phyloP scores from a whole-genome alignment of 2,797 vertebrate genomes.

The Sebastes aleutianus region DNA sequence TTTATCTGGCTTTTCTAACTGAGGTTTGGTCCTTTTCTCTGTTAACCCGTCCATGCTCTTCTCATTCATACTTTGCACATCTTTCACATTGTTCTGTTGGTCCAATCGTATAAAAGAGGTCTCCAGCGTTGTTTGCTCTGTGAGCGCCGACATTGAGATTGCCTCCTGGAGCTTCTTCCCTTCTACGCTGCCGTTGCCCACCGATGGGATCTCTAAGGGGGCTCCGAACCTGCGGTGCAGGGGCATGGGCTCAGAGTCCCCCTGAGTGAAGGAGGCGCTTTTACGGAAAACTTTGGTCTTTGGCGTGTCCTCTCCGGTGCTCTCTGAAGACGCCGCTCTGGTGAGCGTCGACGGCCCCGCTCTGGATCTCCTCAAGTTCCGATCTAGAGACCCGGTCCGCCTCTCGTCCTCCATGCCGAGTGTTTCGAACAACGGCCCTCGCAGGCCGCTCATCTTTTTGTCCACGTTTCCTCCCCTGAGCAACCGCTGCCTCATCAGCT shows the following conservation, averaged over 20 bases:
- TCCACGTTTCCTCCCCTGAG: slow-evolving; percentile 85
- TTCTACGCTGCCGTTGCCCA: slow-evolving; percentile 60
- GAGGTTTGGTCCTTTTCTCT: slow-evolving; percentile 62
- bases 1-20: slow-evolving; percentile 11
- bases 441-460: slow-evolving; percentile 92
- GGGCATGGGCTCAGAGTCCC: slow-evolving; percentile 87
- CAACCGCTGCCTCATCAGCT: slow-evolving; percentile 92
- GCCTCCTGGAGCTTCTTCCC: slow-evolving; percentile 86
- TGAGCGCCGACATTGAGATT: slow-evolving; percentile 87
- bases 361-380: slow-evolving; percentile 78
- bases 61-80: slow-evolving; percentile 18
- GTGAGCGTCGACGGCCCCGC: slow-evolving; percentile 69
- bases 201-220: slow-evolving; percentile 91
- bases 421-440: slow-evolving; percentile 94
- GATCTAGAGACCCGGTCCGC: slow-evolving; percentile 71
- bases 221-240: slow-evolving; percentile 91
- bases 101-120: slow-evolving; percentile 49
- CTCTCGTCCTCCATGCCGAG: slow-evolving; percentile 86
- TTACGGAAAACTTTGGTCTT: slow-evolving; percentile 87
- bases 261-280: slow-evolving; percentile 91
- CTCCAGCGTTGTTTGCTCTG: slow-evolving; percentile 73
- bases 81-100: slow-evolving; percentile 47
- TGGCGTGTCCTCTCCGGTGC: slow-evolving; percentile 74
- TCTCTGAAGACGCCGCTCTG: slow-evolving; percentile 88
- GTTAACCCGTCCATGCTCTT: slow-evolving; percentile 13